Base-by-base conservation (phyloP, 2,113 vertebrate genomes). In the Hippoglossus stenolepis region DNA sequence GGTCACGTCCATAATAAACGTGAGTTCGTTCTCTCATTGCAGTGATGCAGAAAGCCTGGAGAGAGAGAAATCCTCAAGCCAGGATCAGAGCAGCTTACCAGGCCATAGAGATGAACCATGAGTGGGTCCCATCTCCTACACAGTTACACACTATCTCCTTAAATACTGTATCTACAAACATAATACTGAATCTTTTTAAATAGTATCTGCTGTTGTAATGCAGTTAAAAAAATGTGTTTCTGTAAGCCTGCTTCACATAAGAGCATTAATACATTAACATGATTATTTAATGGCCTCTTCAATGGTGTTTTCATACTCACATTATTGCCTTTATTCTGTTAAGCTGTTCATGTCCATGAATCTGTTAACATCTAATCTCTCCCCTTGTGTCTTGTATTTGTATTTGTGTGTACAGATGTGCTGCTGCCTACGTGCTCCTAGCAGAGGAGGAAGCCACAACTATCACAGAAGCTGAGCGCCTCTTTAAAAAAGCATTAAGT, bases 21-120 rank as follows among this genome's bases (percentile, higher is more conserved):
- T 51, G 61, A 74, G 61, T 78, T 65, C 89, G 85, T 79, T 59
- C 21, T 90, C 71, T 82, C 75, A 18, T 85, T 64, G 70, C 93
- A 99, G 98, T 98, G 75, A 99, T 99, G 97, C 97, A 99, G 94
- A 99, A 99, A 85, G 98, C 97, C 0, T 99, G 98, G 97, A 92
- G 97, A 56, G 97, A 99, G 91, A 96, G 98, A 91, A 98, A 97
- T 93, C 97, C 97, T 62, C 97, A 98, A 82, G 97, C 97, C 85
- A 94, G 98, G 83, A 98, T 99, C 83, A 96, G 97, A 95, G 97
- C 98, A 87, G 98, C 97, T 0, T 95, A 98, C 82, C 97, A 99
- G 93, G 97, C 97, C 76, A 95, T 99, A 47, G 97, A 99, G 89
- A 82, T 99, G 86, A 98, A 97, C 92, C 96, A 96, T n/a, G 97